Percentiles rank a stretch among this genome's conserved stretches.
Conservation (phyloP, 2,888 invertebrate species). For the Epistrophella euchroma region DNA sequence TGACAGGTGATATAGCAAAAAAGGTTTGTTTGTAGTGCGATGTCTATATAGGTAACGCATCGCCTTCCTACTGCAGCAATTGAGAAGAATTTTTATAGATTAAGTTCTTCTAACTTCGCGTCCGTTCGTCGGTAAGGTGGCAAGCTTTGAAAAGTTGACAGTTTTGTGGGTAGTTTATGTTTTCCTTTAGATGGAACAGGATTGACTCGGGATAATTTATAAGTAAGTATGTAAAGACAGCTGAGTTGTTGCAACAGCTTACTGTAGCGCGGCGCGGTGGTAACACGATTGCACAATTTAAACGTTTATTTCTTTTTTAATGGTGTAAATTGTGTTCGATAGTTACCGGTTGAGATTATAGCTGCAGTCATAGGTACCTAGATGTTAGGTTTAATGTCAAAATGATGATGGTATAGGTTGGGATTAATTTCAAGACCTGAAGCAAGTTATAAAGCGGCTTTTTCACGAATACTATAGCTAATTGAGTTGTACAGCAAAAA, state of each 20-base stretch:
- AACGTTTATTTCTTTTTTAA: not conserved
- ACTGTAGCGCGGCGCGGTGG: too few species aligned
- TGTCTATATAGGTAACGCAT: not conserved
- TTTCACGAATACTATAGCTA: too few species aligned
- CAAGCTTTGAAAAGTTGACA: constrained; percentile 22
- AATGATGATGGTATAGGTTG: not conserved
- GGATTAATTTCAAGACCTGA: not conserved
- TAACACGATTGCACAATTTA: constrained; percentile 3
- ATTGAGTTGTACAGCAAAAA: too few species aligned
- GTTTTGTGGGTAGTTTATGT: constrained; percentile 27
- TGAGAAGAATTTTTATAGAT: constrained; percentile 17
- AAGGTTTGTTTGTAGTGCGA: not conserved
- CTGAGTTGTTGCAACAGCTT: constrained; percentile 12
- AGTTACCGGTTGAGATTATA: not conserved
- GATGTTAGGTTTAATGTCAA: not conserved
- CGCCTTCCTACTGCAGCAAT: not conserved
- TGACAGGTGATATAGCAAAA: constrained; percentile 15
- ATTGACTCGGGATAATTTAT: constrained; percentile 19
- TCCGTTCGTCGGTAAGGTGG: not conserved
- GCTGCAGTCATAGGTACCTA: too few species aligned
- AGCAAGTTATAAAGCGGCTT: too few species aligned
- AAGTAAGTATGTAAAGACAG: not conserved
- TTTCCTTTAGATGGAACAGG: constrained; percentile 16
- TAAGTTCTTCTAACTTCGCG: not conserved
- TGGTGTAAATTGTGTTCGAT: not conserved